These are phyloP conservation scores for Anguilla megastoma DNA, from an alignment of 2,797 vertebrate species.

Conservation along the genomic window DNA sequence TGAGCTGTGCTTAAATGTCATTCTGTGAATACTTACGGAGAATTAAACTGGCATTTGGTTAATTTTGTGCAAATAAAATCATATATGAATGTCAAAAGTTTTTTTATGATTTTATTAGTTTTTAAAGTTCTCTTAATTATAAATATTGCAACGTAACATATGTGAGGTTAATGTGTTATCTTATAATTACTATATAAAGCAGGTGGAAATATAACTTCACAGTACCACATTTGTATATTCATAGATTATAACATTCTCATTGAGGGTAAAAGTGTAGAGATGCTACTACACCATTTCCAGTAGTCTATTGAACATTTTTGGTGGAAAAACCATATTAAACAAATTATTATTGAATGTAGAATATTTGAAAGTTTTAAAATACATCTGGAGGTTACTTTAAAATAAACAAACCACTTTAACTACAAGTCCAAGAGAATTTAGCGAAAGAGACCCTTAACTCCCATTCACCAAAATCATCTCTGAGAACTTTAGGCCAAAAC, in stretches of 20 bases:
- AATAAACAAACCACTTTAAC: not conserved
- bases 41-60: conserved; percentile 13
- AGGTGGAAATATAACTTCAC: not conserved
- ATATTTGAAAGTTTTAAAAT: no score
- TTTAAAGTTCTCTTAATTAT: not conserved
- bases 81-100: conserved; percentile 17
- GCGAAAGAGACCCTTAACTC: not conserved
- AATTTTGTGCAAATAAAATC: conserved; percentile 23
- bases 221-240: not conserved
- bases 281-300: no score
- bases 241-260: conserved; percentile 16
- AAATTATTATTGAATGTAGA: no score
- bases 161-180: not conserved
- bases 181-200: not conserved
- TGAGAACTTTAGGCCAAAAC: not conserved
- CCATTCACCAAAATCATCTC: not conserved
- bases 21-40: not conserved
- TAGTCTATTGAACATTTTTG: no score
- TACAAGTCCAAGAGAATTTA: not conserved
- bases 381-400: not conserved
- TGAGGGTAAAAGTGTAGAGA: not conserved
- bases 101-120: not conserved
- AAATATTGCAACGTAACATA: conserved; percentile 8
- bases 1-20: conserved; percentile 20
- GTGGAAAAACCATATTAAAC: no score